Base-by-base conservation (phyloP, 2,113 vertebrate genomes). In the Miniopterus natalensis region DNA sequence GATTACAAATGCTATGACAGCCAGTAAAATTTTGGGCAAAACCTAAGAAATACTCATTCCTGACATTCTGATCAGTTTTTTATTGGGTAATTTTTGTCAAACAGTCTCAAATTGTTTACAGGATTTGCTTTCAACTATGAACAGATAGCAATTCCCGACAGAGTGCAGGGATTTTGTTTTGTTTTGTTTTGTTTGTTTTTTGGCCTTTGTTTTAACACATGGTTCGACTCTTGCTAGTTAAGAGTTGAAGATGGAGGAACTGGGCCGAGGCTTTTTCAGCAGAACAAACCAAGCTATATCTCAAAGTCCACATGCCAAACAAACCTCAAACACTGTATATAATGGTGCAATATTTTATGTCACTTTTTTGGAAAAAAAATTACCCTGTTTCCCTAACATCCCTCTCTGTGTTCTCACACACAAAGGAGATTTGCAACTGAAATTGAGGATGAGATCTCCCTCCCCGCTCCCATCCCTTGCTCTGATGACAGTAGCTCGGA, bases 71-170 rank as follows among this genome's bases (percentile, higher is more conserved):
- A 96, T 95, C 95, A 66, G 96, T 85, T 97, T 98, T 98, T 98
- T 97, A 96, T 93, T 90, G 81, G 73, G 73, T 97, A 78, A 70
- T 97, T 97, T 97, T 98, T 73, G 61, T 98, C 97, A 96, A 95
- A 95, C 79, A 87, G 93, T 96, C 96, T 97, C 96, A 97, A 97
- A 97, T 95, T 98, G 95, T 98, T 98, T 98, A 98, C 94, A 98
- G 94, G 93, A 95, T 98, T 97, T 96, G 89, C 97, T 98, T 98
- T 96, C 96, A 97, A 96, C 95, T 95, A 89, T 96, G 94, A 36
- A 70, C 45, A n/a, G 90, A 97, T 94, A 74, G 92, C 96, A 98
- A 90, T 96, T 92, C 91, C 78, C 31, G 20, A 23, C 71, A 95
- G 83, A 97, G 97, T 59, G 63, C 81, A 91, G 49, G 77, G 75